These are phyloP conservation scores for Clarias magur DNA, from an alignment of 2,113 vertebrate genomes.

Conservation along the genomic window DNA sequence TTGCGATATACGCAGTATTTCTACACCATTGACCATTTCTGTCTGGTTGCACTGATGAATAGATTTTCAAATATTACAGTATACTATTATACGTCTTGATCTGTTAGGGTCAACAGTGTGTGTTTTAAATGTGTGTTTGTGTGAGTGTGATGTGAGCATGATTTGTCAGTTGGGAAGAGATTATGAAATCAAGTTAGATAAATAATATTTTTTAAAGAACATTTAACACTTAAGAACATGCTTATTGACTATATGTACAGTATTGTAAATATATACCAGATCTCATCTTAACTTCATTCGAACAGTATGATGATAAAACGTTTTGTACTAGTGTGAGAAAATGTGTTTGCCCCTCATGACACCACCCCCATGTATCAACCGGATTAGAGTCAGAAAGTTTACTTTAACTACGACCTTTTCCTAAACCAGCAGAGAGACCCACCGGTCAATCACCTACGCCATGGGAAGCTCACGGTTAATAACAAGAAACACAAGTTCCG, in stretches of 20 bases:
- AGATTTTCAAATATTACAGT: background rate
- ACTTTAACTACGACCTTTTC: slow-evolving; percentile 96
- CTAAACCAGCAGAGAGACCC: slow-evolving; percentile 96
- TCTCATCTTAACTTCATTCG: background rate
- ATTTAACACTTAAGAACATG: background rate
- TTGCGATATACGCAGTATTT: background rate
- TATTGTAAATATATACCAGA: background rate
- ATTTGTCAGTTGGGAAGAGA: background rate
- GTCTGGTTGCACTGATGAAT: background rate
- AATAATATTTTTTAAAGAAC: background rate
- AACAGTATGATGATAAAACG: background rate
- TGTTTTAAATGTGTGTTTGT: background rate
- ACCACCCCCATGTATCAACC: slow-evolving; percentile 48
- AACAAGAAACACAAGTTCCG: slow-evolving; percentile 96
- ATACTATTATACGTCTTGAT: background rate
- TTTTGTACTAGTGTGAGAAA: background rate
- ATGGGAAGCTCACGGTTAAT: slow-evolving; percentile 97
- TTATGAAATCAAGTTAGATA: background rate
- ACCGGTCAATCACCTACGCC: slow-evolving; percentile 94
- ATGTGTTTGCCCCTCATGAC: background rate
- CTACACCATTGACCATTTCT: background rate
- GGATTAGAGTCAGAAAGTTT: slow-evolving; percentile 89
- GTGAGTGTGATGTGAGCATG: background rate
- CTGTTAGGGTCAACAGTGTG: background rate
- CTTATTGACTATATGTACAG: background rate